Evolutionary conservation across 2,888 invertebrate species (phyloP), one percentile per base, ranked within the genome.

Genomic region (Rhamnusium bicolor): DNA sequence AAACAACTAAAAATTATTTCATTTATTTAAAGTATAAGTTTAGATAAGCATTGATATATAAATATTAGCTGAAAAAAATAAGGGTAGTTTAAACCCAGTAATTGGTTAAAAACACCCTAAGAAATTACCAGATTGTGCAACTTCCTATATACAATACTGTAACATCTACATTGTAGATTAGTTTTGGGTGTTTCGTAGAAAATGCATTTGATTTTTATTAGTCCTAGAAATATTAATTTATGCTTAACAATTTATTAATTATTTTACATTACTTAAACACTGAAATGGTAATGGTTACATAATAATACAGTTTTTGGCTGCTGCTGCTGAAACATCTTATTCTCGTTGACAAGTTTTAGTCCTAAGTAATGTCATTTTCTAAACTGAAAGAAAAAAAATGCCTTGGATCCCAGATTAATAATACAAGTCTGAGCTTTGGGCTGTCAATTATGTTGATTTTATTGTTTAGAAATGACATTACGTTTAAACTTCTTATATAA

Each of bases 221-320:
- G 67, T 21, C 14, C 18, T 67, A 67, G 67, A 56, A 18, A 58
- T 14, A 29, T 58, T 58, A 32, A 32, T 53, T 53, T 16, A 29
- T 24, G 56, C 65, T 65, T 65, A 29, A 18, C 18, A 19, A 29
- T 65, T 65, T 47, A 46, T 62, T 16, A 10, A 54, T 63, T 65
- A 54, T 53, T 65, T 65, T 19, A 53, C 40, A 63, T 65, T 18
- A 65, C 24, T 19, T 21, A 29, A 8, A 65, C 53, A 54, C 63
- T 21, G 32, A 12, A 19, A 32, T 53, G 27, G 29, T 29, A 21
- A 32, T 65, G 19, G 24, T 51, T 65, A 65, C 49, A 63, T 24
- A n/a, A 24, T 21, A 63, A 63, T 51, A 63, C 24, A 63, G 24
- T 63, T 63, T 61, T 63, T 65, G 65, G 65, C 65, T 65, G 65